phyloP scores from a whole-genome alignment of 2,113 vertebrate genomes.

The Hippolais icterina region DNA sequence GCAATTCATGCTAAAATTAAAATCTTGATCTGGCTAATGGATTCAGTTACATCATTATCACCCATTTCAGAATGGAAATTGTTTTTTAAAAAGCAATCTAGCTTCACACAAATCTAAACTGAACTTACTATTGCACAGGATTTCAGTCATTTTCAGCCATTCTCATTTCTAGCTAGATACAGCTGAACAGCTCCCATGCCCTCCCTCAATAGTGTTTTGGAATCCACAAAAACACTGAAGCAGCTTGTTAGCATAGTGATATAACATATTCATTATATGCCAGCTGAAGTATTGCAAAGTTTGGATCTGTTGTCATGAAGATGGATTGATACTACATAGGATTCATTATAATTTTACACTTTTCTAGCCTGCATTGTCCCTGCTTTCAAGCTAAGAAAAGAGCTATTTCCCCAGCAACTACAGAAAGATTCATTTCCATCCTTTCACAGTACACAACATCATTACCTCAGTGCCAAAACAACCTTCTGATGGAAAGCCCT shows the following conservation, averaged over 20 bases:
- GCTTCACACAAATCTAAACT: neutral
- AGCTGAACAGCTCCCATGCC: neutral
- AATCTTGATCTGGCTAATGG: neutral
- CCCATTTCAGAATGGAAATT: conserved; percentile 4
- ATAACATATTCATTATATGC: neutral
- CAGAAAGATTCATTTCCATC: neutral
- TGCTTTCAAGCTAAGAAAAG: conserved; percentile 1
- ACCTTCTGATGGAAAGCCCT: conserved; percentile 5
- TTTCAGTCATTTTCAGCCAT: neutral
- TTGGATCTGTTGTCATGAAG: conserved; percentile 32
- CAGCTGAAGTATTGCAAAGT: neutral
- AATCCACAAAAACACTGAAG: neutral
- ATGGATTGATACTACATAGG: neutral
- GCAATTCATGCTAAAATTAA: neutral
- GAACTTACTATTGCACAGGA: neutral
- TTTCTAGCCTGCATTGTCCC: neutral
- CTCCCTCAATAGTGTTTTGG: neutral
- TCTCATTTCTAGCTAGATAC: neutral
- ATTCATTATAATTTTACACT: conserved; percentile 7
- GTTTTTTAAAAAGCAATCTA: neutral
- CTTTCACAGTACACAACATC: conserved; percentile 14
- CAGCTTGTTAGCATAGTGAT: neutral
- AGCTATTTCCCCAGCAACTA: conserved; percentile 27
- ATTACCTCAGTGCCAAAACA: conserved; percentile 21
- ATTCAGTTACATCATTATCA: neutral